Base-by-base conservation (phyloP, 1,140 invertebrate genomes). In the Spodoptera frugiperda region DNA sequence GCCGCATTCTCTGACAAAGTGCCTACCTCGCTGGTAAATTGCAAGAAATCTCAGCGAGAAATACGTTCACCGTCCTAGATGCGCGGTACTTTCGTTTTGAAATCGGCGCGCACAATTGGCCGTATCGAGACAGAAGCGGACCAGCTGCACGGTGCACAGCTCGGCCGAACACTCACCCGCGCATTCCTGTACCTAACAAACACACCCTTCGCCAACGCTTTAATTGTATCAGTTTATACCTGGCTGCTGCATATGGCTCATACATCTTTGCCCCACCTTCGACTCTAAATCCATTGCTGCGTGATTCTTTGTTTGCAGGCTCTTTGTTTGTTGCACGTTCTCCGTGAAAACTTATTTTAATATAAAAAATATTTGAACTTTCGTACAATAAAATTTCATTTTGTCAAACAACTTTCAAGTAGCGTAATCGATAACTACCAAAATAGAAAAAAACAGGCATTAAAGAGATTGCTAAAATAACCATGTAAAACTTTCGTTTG, bases 21-120 rank as follows among this genome's bases (percentile, higher is more conserved):
- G 79, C 79, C 79, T 79, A 54, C 77, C 74, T 68, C 33, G 65
- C 65, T 78, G 73, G 70, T 91, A 89, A 92, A 90, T 90, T 87
- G 89, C 90, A 91, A 89, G 88, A 92, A 87, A 92, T 93, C 89
- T 88, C 85, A 78, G 71, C 86, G 87, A 89, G 89, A 91, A 91
- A 89, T 92, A 93, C 92, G 92, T 91, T 93, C 92, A 92, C 91
- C 90, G 89, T 91, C 92, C 90, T 91, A 92, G 92, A 93, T 92
- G 92, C 89, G 89, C 89, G 87, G 89, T 91, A 93, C 92, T 93
- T 93, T 93, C 91, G 91, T 94, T 94, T 93, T 91, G 92, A 94
- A 93, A 93, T 93, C 92, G 89, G 88, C 89, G 87, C 91, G 86
- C 86, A 93, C 92, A 92, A 93, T 93, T 91, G 92, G 87, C 91